Percentiles rank a stretch among this genome's conserved stretches.
Evolutionary conservation across 1,140 invertebrate species (phyloP).

Genomic region (Anastrepha obliqua): DNA sequence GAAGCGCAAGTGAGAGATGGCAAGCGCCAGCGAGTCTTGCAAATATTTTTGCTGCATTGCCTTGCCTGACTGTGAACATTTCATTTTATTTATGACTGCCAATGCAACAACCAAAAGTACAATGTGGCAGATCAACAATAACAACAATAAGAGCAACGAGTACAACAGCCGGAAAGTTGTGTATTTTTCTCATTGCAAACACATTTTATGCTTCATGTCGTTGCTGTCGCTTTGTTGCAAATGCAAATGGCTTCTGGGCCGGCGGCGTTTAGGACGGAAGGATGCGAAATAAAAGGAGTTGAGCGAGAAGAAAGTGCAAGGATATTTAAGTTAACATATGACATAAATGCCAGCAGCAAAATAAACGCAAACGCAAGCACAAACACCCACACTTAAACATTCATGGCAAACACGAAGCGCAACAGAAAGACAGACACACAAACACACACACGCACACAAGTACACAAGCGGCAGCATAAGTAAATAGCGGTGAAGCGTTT

Average conservation of each 20-base stretch:
- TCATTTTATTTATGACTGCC: constrained; percentile 51
- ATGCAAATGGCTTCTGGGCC: constrained; percentile 14
- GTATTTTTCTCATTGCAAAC: constrained; percentile 15
- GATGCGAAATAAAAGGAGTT: background rate
- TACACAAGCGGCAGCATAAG: too few relatives aligned
- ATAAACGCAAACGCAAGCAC: background rate
- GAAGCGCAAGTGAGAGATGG: background rate
- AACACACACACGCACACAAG: too few relatives aligned
- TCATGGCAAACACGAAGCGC: too few relatives aligned
- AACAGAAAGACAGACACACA: too few relatives aligned
- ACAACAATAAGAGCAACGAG: constrained; percentile 8
- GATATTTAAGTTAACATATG: constrained; percentile 26
- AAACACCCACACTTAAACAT: background rate
- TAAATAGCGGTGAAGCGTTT: too few relatives aligned
- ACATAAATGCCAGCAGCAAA: background rate
- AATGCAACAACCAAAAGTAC: constrained; percentile 32
- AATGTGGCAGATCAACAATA: constrained; percentile 40
- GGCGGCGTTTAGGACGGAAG: background rate
- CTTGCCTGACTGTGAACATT: constrained; percentile 16
- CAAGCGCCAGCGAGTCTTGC: background rate
- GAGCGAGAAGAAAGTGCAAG: constrained; percentile 23
- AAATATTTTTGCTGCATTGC: constrained; percentile 27
- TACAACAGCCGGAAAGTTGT: constrained; percentile 10
- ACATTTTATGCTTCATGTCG: constrained; percentile 33
- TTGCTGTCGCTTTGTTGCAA: background rate